phyloP scores from a whole-genome alignment of 2,888 invertebrate genomes.

The Tetragnatha montana region DNA sequence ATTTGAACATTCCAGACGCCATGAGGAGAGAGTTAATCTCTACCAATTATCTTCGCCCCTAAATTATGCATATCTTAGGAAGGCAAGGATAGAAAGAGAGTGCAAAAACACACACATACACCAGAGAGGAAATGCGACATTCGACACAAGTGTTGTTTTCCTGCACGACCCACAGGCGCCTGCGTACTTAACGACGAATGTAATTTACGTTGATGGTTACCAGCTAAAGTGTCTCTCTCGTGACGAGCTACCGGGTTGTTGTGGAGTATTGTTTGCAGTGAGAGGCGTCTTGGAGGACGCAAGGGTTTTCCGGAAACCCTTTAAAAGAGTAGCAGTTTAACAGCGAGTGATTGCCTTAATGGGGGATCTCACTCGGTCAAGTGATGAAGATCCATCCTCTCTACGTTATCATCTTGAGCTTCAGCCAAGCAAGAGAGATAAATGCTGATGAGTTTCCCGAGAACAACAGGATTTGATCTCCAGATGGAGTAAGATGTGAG shows the following conservation, averaged over 20 bases:
- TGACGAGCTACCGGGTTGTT: background rate
- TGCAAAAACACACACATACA: background rate
- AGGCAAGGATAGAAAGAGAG: background rate
- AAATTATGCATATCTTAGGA: background rate
- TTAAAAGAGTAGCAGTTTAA: background rate
- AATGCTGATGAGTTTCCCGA: no score
- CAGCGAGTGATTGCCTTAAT: background rate
- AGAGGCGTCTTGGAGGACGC: background rate
- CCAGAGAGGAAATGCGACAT: background rate
- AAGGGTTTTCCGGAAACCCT: background rate
- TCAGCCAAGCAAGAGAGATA: no score
- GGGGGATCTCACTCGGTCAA: no score
- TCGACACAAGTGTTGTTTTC: slow-evolving; percentile 12
- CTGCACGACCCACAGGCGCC: slow-evolving; percentile 28
- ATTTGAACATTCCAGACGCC: background rate
- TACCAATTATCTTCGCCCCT: background rate
- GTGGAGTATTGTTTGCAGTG: background rate
- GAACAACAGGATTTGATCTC: no score
- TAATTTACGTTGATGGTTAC: slow-evolving; percentile 39
- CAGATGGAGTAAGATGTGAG: no score
- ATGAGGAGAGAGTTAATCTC: background rate
- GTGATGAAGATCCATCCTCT: no score
- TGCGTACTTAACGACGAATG: slow-evolving; percentile 26
- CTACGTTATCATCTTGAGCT: no score
- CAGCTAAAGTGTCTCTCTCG: background rate